Evolutionary conservation across 2,888 invertebrate genomes (phyloP), one percentile per base, ranked within the genome.

Genomic region (Agrotis clavis): DNA sequence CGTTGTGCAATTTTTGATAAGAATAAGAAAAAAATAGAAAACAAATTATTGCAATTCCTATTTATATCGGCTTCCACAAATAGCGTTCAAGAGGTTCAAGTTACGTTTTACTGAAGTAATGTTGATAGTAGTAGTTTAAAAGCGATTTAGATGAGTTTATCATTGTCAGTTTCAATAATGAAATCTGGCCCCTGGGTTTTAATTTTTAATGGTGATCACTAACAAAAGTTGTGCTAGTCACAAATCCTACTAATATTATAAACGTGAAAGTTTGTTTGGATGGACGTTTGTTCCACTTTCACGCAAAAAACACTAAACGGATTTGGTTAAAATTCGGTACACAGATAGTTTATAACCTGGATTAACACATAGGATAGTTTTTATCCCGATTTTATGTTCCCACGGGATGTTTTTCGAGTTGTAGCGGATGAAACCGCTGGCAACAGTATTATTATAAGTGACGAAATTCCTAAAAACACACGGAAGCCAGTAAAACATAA

Each of bases 401-500:
- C 1, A 30, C 0, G 2, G 30, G 30, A 30, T 30, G 30, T 25
- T 25, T 25, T 25, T 25, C 1, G 2, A 25, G 25, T 25, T 25
- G 25, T 25, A 25, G 25, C 25, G 25, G 25, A 25, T 25, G 25
- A 25, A 25, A 25, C 1, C 30, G 30, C 30, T 30, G 30, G 30
- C 30, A 30, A 30, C 30, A 30, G 56, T 57, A 70, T 19, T 68
- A 56, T n/a, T 16, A 18, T 63, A n/a, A 63, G 14, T 54, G 13
- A 18, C 54, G 3, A 61, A 64, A 69, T 71, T 72, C 50, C 30
- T 11, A 4, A 19, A 48, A 51, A 53, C 14, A 61, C 9, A 1
- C 30, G 57, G 56, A 67, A 64, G 60, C 67, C 19, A 68, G 47
- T 14, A 61, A 41, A 61, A 54, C 21, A 60, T 41, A 53, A 81